Conservation (phyloP, 2,888 invertebrate species). For the Drosophila kuntzei region DNA sequence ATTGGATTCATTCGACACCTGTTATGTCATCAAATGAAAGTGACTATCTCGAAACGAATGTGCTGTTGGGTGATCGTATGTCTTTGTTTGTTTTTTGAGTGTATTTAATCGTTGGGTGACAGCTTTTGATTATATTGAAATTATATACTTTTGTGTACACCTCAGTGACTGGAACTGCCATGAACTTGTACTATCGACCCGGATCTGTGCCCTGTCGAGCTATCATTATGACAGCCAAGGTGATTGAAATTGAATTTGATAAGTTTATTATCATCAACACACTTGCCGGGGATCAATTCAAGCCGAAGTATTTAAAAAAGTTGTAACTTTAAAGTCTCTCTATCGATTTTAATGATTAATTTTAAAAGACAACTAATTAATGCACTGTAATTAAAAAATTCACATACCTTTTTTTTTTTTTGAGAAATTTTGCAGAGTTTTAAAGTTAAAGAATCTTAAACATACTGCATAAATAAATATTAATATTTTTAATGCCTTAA, state of each 20-base stretch:
- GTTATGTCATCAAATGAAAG: slow-evolving; percentile 63
- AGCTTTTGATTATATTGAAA: slow-evolving; percentile 32
- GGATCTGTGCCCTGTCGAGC: slow-evolving; percentile 89
- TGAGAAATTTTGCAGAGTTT: too few species aligned
- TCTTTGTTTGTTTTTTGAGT: slow-evolving; percentile 24
- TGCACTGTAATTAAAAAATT: too few species aligned
- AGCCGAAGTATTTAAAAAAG: too few species aligned
- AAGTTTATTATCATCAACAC: slow-evolving; percentile 84
- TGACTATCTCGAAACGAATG: slow-evolving; percentile 40
- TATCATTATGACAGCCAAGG: slow-evolving; percentile 87
- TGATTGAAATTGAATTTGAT: slow-evolving; percentile 88
- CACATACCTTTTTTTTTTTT: too few species aligned
- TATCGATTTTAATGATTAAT: too few species aligned
- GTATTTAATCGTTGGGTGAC: slow-evolving; percentile 30
- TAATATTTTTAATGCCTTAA: too few species aligned
- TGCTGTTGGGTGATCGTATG: slow-evolving; percentile 21
- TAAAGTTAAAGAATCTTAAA: too few species aligned
- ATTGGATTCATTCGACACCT: slow-evolving; percentile 8
- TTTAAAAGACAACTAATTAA: too few species aligned
- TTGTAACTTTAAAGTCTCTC: too few species aligned
- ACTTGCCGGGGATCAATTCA: too few species aligned
- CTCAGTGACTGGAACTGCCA: slow-evolving; percentile 65
- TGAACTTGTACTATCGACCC: slow-evolving; percentile 88
- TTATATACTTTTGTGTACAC: slow-evolving; percentile 5
- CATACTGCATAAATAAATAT: too few species aligned